phyloP scores from a whole-genome alignment of 2,113 vertebrate species.

The Brachypteracias leptosomus region DNA sequence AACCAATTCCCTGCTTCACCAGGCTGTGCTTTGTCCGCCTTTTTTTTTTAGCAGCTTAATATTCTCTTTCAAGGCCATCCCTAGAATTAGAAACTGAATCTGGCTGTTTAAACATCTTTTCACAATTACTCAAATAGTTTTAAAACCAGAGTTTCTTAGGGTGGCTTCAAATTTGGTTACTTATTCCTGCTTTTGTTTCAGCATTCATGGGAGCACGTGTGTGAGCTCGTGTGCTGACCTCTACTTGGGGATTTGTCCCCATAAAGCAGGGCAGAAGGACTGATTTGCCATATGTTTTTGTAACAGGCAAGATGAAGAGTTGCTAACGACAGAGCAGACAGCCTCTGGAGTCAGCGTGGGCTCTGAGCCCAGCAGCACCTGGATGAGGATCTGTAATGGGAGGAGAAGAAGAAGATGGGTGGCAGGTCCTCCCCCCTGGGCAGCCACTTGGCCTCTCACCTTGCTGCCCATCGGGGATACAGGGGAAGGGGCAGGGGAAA shows the following conservation, averaged over 20 bases:
- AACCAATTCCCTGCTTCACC: background rate
- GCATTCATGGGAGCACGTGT: background rate
- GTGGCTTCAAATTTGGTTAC: background rate
- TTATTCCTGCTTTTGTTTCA: background rate
- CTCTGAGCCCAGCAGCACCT: background rate
- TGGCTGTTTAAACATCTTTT: background rate
- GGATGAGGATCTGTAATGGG: background rate
- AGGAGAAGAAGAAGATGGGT: background rate
- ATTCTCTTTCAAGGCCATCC: background rate
- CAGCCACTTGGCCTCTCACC: accelerated
- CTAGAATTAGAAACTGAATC: background rate
- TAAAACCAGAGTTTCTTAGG: background rate
- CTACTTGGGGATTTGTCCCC: background rate
- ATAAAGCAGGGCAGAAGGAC: background rate
- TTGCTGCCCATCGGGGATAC: background rate
- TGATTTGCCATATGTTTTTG: background rate
- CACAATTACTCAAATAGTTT: background rate
- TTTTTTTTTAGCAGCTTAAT: background rate
- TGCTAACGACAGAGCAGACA: background rate
- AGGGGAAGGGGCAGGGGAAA: background rate
- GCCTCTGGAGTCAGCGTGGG: accelerated
- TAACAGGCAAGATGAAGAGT: background rate
- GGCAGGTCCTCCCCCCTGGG: background rate
- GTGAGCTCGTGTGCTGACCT: background rate
- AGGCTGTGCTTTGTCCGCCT: background rate